A percentile compares a stretch with the other conserved stretches of the same genome.
Evolutionary conservation across 2,888 invertebrate species (phyloP).

Genomic region (Mythimna loreyi): DNA sequence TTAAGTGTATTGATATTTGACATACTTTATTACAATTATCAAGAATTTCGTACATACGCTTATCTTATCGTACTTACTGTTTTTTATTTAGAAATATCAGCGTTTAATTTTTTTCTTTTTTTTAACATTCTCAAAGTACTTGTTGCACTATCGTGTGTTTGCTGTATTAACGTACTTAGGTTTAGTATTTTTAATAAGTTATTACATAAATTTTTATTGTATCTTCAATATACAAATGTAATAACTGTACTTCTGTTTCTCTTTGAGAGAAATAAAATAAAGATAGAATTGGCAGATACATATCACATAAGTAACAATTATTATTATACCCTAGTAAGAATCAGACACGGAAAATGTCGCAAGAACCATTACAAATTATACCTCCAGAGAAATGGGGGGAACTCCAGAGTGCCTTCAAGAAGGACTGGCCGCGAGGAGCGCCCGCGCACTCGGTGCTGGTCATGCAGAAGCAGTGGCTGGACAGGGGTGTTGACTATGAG

Average conservation of each 20-base stretch:
- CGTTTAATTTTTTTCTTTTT: too few species aligned
- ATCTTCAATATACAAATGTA: neutral
- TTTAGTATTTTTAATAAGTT: too few species aligned
- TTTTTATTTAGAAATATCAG: too few species aligned
- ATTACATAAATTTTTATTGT: too few species aligned
- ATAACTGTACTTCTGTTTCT: neutral
- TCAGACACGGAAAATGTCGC: conserved; percentile 40
- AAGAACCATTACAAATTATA: conserved; percentile 63
- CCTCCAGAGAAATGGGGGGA: conserved; percentile 70
- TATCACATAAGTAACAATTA: conserved; percentile 1
- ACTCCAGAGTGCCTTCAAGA: conserved; percentile 66
- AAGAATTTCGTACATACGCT: too few species aligned
- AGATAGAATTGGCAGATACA: conserved; percentile 42
- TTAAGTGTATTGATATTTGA: too few species aligned
- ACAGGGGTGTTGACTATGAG: conserved; percentile 67
- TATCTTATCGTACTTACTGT: too few species aligned
- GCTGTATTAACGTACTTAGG: neutral
- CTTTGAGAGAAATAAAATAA: too few species aligned
- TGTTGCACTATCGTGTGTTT: too few species aligned
- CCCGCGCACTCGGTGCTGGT: conserved; percentile 78
- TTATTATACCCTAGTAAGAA: conserved; percentile 24
- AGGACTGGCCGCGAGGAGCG: conserved; percentile 76
- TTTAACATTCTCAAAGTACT: too few species aligned
- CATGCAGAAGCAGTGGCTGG: conserved; percentile 76
- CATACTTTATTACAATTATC: too few species aligned